Base-by-base conservation (phyloP, 2,113 vertebrate genomes). In the Illadopsis cleaveri region DNA sequence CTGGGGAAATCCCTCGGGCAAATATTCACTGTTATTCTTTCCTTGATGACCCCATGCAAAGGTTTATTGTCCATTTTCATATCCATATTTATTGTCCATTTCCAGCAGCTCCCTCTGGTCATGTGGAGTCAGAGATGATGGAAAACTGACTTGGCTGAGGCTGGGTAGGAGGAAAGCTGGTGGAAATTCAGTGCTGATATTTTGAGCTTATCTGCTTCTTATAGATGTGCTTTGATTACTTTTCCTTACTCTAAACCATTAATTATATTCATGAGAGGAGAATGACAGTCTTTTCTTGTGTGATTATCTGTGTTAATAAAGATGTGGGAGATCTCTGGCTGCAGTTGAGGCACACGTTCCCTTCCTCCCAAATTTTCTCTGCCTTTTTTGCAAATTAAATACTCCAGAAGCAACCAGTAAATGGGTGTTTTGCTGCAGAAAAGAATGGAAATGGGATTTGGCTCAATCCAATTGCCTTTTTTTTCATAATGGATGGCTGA, bases 381-480 rank as follows among this genome's bases (percentile, higher is more conserved):
- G 56, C 44, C 18, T 38, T 62, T 27, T 53, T 33, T 78, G 10
- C 6, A 56, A 42, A 71, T 71, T n/a, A 48, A 85, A 69, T 19
- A 37, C 9, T 48, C 8, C 25, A 27, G 53, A 51, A 28, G 61
- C 48, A 37, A 28, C 11, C 30, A 62, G 33, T 22, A 24, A 91
- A 45, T 22, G 28, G 20, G 5, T 6, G 3, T 11, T 70, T 88
- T 87, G 56, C 64, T 75, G 16, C 51, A 73, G 72, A 60, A 86
- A 80, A 54, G 18, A 58, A 71, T 68, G 64, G 17, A 70, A 83
- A 50, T 73, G 35, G 62, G 28, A 58, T 72, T 89, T 83, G 90
- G 37, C 27, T 96, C 54, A 90, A 86, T 86, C 72, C 56, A 61
- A 2, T 71, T 86, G 35, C 57, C 68, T 78, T 82, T 73, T 84